Evolutionary conservation across 2,113 vertebrate species (phyloP).

Genomic region (Rhineura floridana): DNA sequence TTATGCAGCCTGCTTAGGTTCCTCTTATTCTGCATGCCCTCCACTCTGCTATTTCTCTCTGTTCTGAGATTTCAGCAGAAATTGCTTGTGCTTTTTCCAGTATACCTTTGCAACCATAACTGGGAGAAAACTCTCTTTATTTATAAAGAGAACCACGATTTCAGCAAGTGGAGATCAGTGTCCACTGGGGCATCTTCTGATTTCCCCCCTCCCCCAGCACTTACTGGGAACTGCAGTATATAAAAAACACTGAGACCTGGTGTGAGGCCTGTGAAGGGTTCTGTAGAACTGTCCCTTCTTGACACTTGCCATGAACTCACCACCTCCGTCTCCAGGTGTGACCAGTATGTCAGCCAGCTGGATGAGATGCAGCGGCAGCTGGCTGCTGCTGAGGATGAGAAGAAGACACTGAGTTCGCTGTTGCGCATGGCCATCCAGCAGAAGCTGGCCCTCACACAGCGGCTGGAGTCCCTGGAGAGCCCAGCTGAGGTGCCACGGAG

Average conservation of each 20-base stretch:
- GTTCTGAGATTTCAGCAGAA: not conserved
- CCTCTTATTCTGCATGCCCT: not conserved
- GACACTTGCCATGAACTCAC: not conserved
- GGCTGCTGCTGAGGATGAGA: constrained; percentile 60
- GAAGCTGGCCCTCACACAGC: constrained; percentile 58
- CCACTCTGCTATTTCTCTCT: not conserved
- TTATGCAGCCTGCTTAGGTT: not conserved
- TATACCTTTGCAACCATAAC: not conserved
- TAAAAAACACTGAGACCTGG: not conserved
- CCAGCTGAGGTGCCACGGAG: constrained; percentile 70
- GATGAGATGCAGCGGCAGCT: constrained; percentile 63
- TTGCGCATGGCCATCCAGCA: constrained; percentile 65
- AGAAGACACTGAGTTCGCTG: constrained; percentile 62
- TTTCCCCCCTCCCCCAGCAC: not conserved
- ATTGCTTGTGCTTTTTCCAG: not conserved
- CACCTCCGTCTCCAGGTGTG: constrained; percentile 41
- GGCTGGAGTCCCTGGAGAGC: constrained; percentile 36
- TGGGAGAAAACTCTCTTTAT: not conserved
- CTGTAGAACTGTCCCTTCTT: not conserved
- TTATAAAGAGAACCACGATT: not conserved
- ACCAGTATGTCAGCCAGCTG: constrained; percentile 62
- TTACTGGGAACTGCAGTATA: not conserved
- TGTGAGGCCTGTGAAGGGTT: not conserved
- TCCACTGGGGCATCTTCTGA: not conserved
- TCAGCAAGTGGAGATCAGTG: not conserved